Conservation (phyloP, 2,113 vertebrate genomes). For the Dolichallabes microphthalmus region DNA sequence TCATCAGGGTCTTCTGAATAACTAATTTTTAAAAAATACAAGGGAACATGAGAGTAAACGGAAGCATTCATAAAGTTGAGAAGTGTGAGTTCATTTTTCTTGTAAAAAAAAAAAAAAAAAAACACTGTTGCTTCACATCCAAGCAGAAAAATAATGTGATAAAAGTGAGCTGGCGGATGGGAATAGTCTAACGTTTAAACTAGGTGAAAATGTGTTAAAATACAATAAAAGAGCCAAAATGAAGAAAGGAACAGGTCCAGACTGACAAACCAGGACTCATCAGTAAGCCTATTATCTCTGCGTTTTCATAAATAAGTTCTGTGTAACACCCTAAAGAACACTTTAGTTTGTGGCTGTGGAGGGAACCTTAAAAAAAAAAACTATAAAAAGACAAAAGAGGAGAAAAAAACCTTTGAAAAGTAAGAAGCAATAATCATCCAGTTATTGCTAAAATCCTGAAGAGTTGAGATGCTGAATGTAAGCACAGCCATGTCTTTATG, state of each 20-base stretch:
- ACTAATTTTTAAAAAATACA: background rate
- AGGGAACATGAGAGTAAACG: background rate
- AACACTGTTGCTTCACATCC: background rate
- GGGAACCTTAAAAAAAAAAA: background rate
- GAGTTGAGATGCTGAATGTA: no score
- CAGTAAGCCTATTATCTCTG: background rate
- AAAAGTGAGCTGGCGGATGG: background rate
- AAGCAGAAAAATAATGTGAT: background rate
- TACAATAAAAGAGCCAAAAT: background rate
- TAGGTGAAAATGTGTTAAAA: background rate
- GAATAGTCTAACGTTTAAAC: background rate
- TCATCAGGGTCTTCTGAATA: background rate
- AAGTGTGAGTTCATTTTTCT: background rate
- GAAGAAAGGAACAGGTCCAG: background rate
- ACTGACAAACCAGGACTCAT: background rate
- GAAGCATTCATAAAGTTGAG: no score
- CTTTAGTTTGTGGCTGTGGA: background rate
- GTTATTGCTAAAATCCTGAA: background rate
- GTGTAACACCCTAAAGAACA: background rate
- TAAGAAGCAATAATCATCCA: background rate
- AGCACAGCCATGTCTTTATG: no score
- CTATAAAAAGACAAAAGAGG: background rate
- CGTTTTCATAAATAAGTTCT: background rate
- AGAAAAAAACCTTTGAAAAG: background rate
- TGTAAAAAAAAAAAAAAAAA: background rate